phyloP scores from a whole-genome alignment of 2,888 invertebrate genomes.

The Pristionchus maxplancki region DNA sequence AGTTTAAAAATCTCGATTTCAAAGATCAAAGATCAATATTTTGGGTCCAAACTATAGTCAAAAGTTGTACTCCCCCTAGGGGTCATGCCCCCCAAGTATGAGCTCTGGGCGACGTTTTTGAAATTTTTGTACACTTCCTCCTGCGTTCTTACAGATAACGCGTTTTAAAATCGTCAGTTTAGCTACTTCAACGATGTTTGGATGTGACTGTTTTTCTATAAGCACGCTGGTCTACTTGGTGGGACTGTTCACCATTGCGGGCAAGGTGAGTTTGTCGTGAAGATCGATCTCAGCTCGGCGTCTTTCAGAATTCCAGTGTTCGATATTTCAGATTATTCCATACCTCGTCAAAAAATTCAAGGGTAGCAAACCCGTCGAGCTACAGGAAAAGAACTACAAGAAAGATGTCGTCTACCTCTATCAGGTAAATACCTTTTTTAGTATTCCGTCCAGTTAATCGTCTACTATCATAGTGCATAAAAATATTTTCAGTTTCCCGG shows the following conservation, averaged over 20 bases:
- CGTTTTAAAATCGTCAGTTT: background rate
- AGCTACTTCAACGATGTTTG: background rate
- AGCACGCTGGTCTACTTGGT: background rate
- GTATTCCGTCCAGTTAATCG: no score
- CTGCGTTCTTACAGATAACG: no score
- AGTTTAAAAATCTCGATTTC: no score
- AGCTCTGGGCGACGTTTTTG: no score
- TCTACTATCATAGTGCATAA: no score
- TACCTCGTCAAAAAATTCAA: conserved; percentile 6
- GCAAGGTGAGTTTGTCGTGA: background rate
- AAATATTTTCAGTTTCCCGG: conserved; percentile 65
- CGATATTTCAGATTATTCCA: background rate
- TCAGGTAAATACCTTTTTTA: no score
- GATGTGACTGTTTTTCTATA: background rate
- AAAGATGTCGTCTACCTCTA: conserved; percentile 74
- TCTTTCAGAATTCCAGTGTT: background rate
- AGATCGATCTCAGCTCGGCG: no score
- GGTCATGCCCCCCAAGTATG: no score
- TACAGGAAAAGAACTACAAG: conserved; percentile 59
- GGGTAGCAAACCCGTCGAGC: background rate
- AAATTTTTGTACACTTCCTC: no score
- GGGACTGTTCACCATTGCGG: background rate
- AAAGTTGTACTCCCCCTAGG: no score
- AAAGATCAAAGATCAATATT: no score
- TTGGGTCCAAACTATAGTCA: no score